phyloP scores from a whole-genome alignment of 2,113 vertebrate genomes.

The Okapia johnstoni region DNA sequence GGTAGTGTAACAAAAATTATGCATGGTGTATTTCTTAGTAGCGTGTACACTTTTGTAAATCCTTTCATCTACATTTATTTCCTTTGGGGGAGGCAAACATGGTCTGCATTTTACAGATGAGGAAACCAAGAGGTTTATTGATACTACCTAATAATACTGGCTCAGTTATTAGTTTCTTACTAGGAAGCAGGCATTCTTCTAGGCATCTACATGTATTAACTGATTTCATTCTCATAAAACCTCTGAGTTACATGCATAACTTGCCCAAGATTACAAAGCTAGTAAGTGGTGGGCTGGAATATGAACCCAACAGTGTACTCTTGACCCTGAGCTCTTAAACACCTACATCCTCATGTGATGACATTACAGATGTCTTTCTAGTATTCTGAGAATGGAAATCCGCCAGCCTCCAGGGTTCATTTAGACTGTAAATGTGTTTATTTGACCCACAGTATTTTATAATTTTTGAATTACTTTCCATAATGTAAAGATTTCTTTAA shows the following conservation, averaged over 20 bases:
- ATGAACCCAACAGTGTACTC: not conserved
- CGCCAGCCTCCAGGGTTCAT: not conserved
- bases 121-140: not conserved
- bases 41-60: not conserved
- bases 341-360: not conserved
- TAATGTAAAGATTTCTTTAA: conserved; percentile 22
- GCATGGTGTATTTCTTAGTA: not conserved
- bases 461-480: conserved; percentile 1
- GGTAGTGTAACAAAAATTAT: not conserved
- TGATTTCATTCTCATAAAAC: not conserved
- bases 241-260: not conserved
- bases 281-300: not conserved
- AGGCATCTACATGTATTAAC: not conserved
- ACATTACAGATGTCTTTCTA: not conserved
- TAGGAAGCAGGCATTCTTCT: not conserved
- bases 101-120: not conserved
- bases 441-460: not conserved
- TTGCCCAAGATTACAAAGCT: not conserved
- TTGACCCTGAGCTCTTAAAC: not conserved
- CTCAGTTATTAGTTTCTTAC: not conserved
- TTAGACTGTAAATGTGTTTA: not conserved
- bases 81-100: not conserved
- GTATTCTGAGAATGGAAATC: not conserved
- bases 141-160: not conserved
- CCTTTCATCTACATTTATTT: not conserved